Base-by-base conservation (phyloP, 2,797 vertebrate species). In the Microctenopoma steveboyesi region DNA sequence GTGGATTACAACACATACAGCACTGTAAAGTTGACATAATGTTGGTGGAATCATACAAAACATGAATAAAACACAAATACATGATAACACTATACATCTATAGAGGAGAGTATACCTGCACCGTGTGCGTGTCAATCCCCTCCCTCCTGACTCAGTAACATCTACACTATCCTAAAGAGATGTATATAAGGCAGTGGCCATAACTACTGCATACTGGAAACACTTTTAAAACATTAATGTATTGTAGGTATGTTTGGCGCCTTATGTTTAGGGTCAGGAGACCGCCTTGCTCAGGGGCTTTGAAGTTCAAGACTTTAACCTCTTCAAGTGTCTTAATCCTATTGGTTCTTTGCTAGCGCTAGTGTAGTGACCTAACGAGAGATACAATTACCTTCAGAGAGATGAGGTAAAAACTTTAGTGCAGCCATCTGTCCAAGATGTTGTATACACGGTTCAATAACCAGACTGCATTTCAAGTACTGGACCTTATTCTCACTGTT, bases 241-340 rank as follows among this genome's bases (percentile, higher is more conserved):
- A 22, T 22, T 22, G 22, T 22, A 22, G 22, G 22, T 22, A 2
- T 22, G 22, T 22, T 22, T 22, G 22, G 22, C 22, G 22, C 22
- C 57, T 64, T 85, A 78, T 78, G 62, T 37, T 73, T n/a, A 22
- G 49, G 64, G 66, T 80, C 28, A 4, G 4, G 28, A 4, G 28
- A 30, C 37, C 77, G 72, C 54, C 49, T 54, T 70, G 43, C 57
- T 67, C 14, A 55, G 40, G 55, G 67, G 64, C 69, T 91, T 92
- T 79, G 30, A 40, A 77, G 75, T 72, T 88, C 56, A 83, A 79
- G 82, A 78, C 74, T 77, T 84, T 70, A 81, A 76, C 68, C 69
- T 66, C 53, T 59, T 58, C 76, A 90, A 76, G 30, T 55, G 68
- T 78, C 71, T 79, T 88, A 89, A 91, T 90, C 86, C 81, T 69